Evolutionary conservation across 2,797 vertebrate genomes (phyloP).

Genomic region (Sardinella longiceps): DNA sequence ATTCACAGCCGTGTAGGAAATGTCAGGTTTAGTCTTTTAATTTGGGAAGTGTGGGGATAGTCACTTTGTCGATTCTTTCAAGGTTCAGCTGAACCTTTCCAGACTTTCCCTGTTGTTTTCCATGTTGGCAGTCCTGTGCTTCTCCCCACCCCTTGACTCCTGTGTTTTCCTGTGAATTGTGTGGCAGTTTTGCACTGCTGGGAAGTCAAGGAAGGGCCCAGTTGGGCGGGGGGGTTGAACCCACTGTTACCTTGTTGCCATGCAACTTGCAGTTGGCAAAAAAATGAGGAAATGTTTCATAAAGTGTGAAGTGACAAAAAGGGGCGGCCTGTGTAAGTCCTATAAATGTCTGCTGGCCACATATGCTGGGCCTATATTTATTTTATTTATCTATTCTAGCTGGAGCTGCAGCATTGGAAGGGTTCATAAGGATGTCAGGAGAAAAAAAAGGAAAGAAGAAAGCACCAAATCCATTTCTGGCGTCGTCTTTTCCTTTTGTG

Average conservation of each 20-base stretch:
- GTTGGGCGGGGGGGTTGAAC: slow-evolving; percentile 40
- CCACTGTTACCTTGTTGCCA: slow-evolving; percentile 58
- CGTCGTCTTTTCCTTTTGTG: slow-evolving; percentile 45
- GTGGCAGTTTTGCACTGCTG: slow-evolving; percentile 55
- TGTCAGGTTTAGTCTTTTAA: slow-evolving; percentile 1
- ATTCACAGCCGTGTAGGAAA: not conserved
- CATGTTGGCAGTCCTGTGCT: slow-evolving; percentile 37
- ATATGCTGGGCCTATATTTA: slow-evolving; percentile 38
- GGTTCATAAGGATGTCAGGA: slow-evolving; percentile 35
- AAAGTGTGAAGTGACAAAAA: slow-evolving; percentile 52
- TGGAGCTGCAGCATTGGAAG: slow-evolving; percentile 42
- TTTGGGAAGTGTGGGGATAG: not conserved
- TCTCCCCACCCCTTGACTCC: slow-evolving; percentile 50
- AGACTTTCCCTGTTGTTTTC: slow-evolving; percentile 50
- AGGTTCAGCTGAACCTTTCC: slow-evolving; percentile 28
- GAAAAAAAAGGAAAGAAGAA: slow-evolving; percentile 10
- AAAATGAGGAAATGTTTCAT: slow-evolving; percentile 58
- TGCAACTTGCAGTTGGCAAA: slow-evolving; percentile 66
- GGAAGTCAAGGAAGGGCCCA: slow-evolving; percentile 42
- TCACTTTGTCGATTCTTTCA: not conserved
- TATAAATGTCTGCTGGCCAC: slow-evolving; percentile 29
- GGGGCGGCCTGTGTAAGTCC: slow-evolving; percentile 5
- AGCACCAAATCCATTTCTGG: slow-evolving; percentile 39
- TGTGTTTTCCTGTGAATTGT: slow-evolving; percentile 65
- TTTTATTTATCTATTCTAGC: slow-evolving; percentile 40